Base-by-base conservation (phyloP, 2,888 invertebrate species). In the Caradrina kadenii region DNA sequence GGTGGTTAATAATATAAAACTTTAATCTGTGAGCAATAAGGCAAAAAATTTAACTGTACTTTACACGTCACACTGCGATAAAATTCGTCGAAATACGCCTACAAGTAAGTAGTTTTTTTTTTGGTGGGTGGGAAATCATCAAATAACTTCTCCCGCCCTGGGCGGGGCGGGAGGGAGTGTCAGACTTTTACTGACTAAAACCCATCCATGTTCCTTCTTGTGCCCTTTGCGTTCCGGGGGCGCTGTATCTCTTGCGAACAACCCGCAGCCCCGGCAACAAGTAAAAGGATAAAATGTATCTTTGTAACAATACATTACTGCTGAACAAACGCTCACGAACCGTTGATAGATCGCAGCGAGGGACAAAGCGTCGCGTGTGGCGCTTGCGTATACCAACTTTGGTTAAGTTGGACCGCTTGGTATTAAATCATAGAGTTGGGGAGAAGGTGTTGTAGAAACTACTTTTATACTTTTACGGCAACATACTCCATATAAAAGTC, bases 361-460 rank as follows among this genome's bases (percentile, higher is more conserved):
- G 69, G 62, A 81, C 79, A 72, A 82, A 79, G 64, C 56, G 58
- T 82, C 80, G 84, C 82, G 81, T 82, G 82, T 31, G 50, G 31
- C 26, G 55, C 45, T 55, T 58, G 42, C 55, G 68, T 83, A 76
- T 69, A 67, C 83, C 81, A 82, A 63, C 39, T 42, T 50, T 26
- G 64, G 79, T 76, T 74, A 74, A 74, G 73, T 17, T 35, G 39
- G 48, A 45, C 58, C 52, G 55, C 35, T 62, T 59, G 26, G 19
- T 55, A 35, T 68, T 56, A 53, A 63, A 61, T 50, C 52, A 50
- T 45, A n/a, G 11, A 21, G n/a, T 22, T 45, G 49, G 22, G 10
- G 10, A 45, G 56, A 22, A 15, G 39, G n/a, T 26, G 26, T 26
- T 26, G 26, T 26, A 26, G 26, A 26, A 26, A 26, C 26, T 26